Conservation (phyloP, 2,797 vertebrate genomes). For the Microctenopoma steveboyesi region DNA sequence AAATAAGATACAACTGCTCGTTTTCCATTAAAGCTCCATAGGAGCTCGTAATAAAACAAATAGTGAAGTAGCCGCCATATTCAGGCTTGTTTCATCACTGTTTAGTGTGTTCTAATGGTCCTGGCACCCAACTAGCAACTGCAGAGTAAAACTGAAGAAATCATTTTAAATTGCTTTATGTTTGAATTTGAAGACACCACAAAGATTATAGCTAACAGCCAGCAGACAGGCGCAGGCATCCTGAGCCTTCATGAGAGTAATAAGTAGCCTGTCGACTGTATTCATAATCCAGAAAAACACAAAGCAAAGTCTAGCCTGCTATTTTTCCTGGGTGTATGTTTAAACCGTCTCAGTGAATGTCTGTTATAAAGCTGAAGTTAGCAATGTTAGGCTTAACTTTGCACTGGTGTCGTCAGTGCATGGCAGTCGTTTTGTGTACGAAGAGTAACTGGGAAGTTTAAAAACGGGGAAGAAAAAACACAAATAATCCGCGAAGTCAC, state of each 20-base stretch:
- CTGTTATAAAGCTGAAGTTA: background rate
- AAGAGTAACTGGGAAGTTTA: background rate
- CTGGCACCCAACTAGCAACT: background rate
- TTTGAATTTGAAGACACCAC: constrained; percentile 14
- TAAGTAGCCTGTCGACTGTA: background rate
- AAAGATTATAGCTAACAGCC: background rate
- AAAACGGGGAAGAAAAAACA: background rate
- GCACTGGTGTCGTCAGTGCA: background rate
- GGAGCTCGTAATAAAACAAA: background rate
- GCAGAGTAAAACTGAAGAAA: background rate
- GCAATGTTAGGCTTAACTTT: background rate
- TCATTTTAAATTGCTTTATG: constrained; percentile 8
- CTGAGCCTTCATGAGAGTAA: constrained; percentile 2
- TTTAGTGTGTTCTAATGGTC: background rate
- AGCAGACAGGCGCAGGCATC: background rate
- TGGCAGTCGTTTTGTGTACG: background rate
- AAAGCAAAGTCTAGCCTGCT: background rate
- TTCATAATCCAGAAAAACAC: constrained; percentile 9
- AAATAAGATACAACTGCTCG: background rate
- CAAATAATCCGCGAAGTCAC: too few relatives aligned
- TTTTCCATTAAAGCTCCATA: background rate
- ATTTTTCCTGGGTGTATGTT: background rate
- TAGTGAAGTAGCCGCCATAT: background rate
- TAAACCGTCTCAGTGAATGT: background rate
- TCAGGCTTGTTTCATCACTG: background rate